Base-by-base conservation (phyloP, 2,888 invertebrate species). In the Vesta saturnalis region DNA sequence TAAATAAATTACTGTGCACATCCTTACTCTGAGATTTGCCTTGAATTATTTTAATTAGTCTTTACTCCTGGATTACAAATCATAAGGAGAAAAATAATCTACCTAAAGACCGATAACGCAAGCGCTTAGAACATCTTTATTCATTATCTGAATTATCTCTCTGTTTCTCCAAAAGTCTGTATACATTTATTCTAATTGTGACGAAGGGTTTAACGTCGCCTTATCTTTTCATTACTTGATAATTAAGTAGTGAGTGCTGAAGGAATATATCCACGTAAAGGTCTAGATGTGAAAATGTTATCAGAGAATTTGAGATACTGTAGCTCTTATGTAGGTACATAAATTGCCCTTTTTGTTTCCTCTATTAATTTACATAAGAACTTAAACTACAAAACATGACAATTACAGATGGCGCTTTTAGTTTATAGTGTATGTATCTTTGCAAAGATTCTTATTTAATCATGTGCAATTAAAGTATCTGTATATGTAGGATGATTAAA, bases 151-250 rank as follows among this genome's bases (percentile, higher is more conserved):
- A n/a, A n/a, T n/a, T n/a, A n/a, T n/a, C 39, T 39, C 39, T 6
- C 39, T 39, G 39, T 39, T 39, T 8, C 39, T 2, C 39, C 12
- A 39, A 39, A 30, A 39, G 39, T 39, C 39, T 39, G 39, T 39
- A 39, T 39, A 39, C 39, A 39, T 39, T 39, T 39, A 39, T 39
- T 1, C 39, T 39, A 39, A 39, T 39, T 39, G 39, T 39, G 39
- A 39, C n/a, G 39, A 39, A 39, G 39, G 39, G 39, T 6, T 39
- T 39, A 39, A n/a, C n/a, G 39, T 39, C 39, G 39, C 8, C 39
- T 39, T 39, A 39, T 39, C 39, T 39, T 39, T 39, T 39, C 39
- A 39, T 39, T 39, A 39, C 39, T 39, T 39, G 39, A 39, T 39
- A 39, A 39, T 39, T 39, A 39, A 39, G 39, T 39, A n/a, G 39